Conservation (phyloP, 2,113 vertebrate genomes). For the Vulpes ferrilata region DNA sequence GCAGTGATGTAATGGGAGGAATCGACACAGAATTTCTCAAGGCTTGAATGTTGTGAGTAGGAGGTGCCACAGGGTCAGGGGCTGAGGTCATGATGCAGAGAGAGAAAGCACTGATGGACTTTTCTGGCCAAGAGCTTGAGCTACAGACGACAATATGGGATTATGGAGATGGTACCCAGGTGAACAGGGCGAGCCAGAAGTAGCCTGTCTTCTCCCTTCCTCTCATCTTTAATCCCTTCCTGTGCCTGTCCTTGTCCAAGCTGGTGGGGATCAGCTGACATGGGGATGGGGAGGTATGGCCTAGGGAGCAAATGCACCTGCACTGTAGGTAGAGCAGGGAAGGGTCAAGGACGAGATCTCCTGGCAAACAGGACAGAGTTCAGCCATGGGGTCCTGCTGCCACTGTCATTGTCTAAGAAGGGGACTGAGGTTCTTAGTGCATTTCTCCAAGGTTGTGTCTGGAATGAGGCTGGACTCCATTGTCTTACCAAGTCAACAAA, state of each 20-base stretch:
- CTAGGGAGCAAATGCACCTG: rapidly evolving
- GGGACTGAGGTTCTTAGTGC: rapidly evolving
- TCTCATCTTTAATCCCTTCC: rapidly evolving
- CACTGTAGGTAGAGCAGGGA: neutral
- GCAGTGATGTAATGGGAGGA: neutral
- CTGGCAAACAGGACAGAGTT: neutral
- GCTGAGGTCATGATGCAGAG: neutral
- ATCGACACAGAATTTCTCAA: rapidly evolving
- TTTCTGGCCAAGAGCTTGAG: neutral
- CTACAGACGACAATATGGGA: neutral
- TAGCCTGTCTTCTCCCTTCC: too few relatives aligned
- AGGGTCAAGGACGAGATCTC: neutral
- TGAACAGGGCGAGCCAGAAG: rapidly evolving
- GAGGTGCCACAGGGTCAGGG: neutral
- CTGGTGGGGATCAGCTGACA: too few relatives aligned
- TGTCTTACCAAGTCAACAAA: neutral
- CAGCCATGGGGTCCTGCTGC: neutral
- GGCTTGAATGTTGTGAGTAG: rapidly evolving
- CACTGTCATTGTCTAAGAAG: rapidly evolving
- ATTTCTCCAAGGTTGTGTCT: neutral
- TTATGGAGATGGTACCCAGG: rapidly evolving
- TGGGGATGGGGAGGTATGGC: rapidly evolving
- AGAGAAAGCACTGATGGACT: neutral
- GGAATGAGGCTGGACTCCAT: too few relatives aligned
- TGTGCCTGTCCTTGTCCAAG: rapidly evolving